Evolutionary conservation across 2,797 vertebrate genomes (phyloP), one percentile per base, ranked within the genome.

Genomic region (Molossus alvarezi): DNA sequence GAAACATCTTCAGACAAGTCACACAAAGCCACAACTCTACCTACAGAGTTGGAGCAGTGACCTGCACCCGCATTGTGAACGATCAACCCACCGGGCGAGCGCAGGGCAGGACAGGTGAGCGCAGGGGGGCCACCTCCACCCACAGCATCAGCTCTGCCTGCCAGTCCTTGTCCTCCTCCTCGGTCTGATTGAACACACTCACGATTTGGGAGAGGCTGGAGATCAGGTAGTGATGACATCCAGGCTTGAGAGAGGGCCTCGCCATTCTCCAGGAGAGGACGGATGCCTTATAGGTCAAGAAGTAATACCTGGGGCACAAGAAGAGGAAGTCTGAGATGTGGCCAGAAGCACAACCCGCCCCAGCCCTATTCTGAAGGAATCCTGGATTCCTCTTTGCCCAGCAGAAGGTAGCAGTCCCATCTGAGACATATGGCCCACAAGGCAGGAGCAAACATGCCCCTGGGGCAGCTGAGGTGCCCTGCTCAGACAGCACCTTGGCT

Each of bases 111-210:
- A 9, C 12, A 2, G 51, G 51, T 33, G 51, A 51, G 9, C 8
- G 41, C 41, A 45, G 60, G 71, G 45, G 7, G 48, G 33, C 33
- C 48, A 5, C 57, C 57, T 45, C 80, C 62, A 67, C 82, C 67
- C 94, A 99, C 99, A 99, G 98, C 99, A 99, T 99, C 73, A 99
- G 99, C 96, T 99, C 98, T 1, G 99, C 99, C 89, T 97, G 99
- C 99, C 99, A 99, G 81, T 98, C 97, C 29, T 96, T 94, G 97
- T 99, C 99, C 29, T 97, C 97, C 9, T 99, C 99, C 37, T 97
- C 97, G 13, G 98, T 98, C 94, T 99, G 98, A 90, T 98, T 98
- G 96, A 99, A 97, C 41, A 98, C 98, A 37, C 88, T 96, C 83
- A 99, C 97, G 93, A 99, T 99, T 65, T 98, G 98, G 27, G 95